These are phyloP conservation scores for Oryzias javanicus DNA, from an alignment of 2,113 vertebrate genomes.

Conservation along the genomic window DNA sequence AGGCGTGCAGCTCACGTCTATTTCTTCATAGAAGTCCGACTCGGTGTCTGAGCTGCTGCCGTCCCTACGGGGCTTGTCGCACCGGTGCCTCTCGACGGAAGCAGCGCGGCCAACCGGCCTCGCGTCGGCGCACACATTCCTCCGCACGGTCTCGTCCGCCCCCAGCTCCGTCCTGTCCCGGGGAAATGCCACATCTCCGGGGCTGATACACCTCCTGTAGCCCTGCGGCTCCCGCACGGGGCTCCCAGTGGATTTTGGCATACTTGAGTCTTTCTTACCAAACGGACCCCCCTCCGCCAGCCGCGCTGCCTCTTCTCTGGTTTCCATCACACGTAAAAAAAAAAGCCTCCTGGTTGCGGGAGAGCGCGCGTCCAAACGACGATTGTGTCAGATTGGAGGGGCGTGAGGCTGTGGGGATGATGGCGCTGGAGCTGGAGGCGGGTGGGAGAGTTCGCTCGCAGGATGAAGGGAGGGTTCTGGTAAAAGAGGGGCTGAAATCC, in stretches of 20 bases:
- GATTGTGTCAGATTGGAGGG: slow-evolving; percentile 48
- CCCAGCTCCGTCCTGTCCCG: slow-evolving; percentile 76
- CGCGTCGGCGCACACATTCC: slow-evolving; percentile 79
- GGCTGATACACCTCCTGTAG: slow-evolving; percentile 83
- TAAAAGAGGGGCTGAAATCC: slow-evolving; percentile 65
- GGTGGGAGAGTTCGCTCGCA: slow-evolving; percentile 26
- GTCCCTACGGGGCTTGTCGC: slow-evolving; percentile 82
- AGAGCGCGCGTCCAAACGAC: slow-evolving; percentile 37
- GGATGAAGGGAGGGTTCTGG: slow-evolving; percentile 55
- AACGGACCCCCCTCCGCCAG: slow-evolving; percentile 87
- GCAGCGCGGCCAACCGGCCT: slow-evolving; percentile 79
- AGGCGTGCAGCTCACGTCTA: slow-evolving; percentile 98
- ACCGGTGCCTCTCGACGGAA: slow-evolving; percentile 65
- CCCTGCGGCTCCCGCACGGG: slow-evolving; percentile 78
- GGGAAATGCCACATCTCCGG: slow-evolving; percentile 79
- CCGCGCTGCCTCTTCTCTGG: slow-evolving; percentile 90
- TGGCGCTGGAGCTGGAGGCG: slow-evolving; percentile 16
- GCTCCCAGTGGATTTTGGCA: slow-evolving; percentile 82
- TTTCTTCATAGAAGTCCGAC: slow-evolving; percentile 99
- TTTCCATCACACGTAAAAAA: slow-evolving; percentile 81
- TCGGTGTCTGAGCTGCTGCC: slow-evolving; percentile 96
- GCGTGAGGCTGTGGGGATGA: slow-evolving; percentile 20
- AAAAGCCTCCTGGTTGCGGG: slow-evolving; percentile 33
- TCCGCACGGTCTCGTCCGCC: slow-evolving; percentile 77
- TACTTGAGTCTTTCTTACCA: slow-evolving; percentile 83